Evolutionary conservation across 1,140 invertebrate genomes (phyloP).

Genomic region (Ylistrum balloti): DNA sequence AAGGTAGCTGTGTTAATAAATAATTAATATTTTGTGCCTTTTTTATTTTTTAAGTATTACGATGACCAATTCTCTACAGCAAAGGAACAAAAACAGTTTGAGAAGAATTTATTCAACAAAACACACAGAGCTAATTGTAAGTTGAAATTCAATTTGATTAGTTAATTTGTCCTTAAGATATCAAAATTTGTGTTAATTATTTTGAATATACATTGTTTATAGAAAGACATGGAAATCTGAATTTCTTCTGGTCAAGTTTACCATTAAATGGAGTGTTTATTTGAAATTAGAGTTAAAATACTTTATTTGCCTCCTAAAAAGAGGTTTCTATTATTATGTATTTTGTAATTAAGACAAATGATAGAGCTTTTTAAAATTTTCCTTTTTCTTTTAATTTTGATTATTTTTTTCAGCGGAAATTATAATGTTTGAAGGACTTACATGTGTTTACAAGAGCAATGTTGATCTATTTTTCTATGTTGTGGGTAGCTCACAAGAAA

Average conservation of each 20-base stretch:
- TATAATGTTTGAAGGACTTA: conserved; percentile 98
- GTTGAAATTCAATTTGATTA: conserved; percentile 55
- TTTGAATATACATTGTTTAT: too few relatives aligned
- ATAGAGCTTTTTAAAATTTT: background rate
- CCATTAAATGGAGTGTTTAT: too few relatives aligned
- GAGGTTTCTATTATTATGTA: too few relatives aligned
- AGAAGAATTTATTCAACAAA: conserved; percentile 98
- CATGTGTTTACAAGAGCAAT: conserved; percentile 98
- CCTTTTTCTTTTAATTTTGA: too few relatives aligned
- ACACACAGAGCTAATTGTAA: conserved; percentile 90
- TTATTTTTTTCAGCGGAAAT: conserved; percentile 94
- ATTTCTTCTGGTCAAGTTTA: too few relatives aligned
- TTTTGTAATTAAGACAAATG: background rate
- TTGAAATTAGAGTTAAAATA: too few relatives aligned
- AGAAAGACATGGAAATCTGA: too few relatives aligned
- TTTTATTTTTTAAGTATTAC: conserved; percentile 88
- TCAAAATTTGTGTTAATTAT: too few relatives aligned
- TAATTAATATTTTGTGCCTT: too few relatives aligned
- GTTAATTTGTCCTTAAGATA: too few relatives aligned
- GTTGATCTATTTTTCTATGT: conserved; percentile 99
- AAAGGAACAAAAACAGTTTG: conserved; percentile 98
- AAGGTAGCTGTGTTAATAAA: too few relatives aligned
- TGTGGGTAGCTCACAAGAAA: conserved; percentile 96
- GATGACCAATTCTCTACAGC: conserved; percentile 94
- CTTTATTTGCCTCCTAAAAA: too few relatives aligned